A percentile compares a stretch with the other conserved stretches of the same genome.
Conservation (phyloP, 2,113 vertebrate species). For the Tragulus kanchil region DNA sequence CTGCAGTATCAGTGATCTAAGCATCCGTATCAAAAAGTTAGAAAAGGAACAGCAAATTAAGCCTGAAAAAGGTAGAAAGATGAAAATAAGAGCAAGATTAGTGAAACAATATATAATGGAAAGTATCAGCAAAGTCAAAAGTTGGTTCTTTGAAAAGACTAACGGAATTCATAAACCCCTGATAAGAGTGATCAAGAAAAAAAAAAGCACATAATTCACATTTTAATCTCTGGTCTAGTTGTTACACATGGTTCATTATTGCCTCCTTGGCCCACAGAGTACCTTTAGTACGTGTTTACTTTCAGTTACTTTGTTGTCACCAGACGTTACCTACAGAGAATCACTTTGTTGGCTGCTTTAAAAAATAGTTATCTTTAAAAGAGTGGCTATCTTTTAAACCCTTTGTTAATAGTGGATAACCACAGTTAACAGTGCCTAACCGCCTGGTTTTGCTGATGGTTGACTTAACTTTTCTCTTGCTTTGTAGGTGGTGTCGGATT, state of each 20-base stretch:
- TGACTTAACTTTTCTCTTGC: neutral
- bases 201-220: neutral
- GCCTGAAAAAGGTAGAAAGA: neutral
- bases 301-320: neutral
- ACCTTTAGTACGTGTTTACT: neutral
- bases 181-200: neutral
- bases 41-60: neutral
- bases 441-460: neutral
- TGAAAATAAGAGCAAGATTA: neutral
- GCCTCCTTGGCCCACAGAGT: neutral
- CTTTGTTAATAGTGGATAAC: neutral
- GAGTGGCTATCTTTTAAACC: neutral
- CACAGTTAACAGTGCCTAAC: neutral
- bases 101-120: neutral
- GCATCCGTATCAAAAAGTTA: neutral
- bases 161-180: neutral
- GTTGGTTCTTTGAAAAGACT: neutral
- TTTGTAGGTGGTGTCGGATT: constrained; percentile 96
- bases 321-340: neutral
- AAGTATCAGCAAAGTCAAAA: neutral
- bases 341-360: neutral
- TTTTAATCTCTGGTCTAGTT: neutral
- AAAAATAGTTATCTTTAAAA: neutral
- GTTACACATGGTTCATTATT: neutral
- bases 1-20: neutral